Conservation (phyloP, 2,888 invertebrate species). For the Dugesia japonica region DNA sequence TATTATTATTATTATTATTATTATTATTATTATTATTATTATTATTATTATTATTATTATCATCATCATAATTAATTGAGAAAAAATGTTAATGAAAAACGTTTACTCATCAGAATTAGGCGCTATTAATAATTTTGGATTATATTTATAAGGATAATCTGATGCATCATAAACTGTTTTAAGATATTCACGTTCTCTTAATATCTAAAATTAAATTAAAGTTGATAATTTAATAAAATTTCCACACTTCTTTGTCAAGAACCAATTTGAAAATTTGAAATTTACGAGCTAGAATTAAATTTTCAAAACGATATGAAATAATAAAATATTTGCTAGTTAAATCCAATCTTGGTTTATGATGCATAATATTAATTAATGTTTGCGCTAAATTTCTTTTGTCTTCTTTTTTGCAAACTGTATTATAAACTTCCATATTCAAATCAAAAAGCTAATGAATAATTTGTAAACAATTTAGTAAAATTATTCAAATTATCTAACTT, state of each 20-base stretch:
- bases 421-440: constrained; percentile 46
- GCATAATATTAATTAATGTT: constrained; percentile 43
- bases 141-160: constrained; percentile 29
- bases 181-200: constrained; percentile 43
- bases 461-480: no score
- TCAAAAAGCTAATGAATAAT: constrained; percentile 43
- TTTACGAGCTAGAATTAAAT: constrained; percentile 40
- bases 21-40: no score
- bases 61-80: no score
- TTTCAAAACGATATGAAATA: constrained; percentile 42
- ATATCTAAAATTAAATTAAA: constrained; percentile 38
- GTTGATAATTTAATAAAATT: neutral
- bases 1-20: no score
- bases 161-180: constrained; percentile 37
- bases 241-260: constrained; percentile 43
- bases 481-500: constrained; percentile 6
- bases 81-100: no score
- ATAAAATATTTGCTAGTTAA: constrained; percentile 42
- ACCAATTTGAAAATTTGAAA: constrained; percentile 41
- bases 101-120: constrained; percentile 29
- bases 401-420: constrained; percentile 45
- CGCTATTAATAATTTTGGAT: constrained; percentile 5
- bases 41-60: no score
- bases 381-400: constrained; percentile 43
- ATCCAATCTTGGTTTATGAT: constrained; percentile 43